phyloP scores from a whole-genome alignment of 2,888 invertebrate genomes.

The Chaetogeoica ovagalla region DNA sequence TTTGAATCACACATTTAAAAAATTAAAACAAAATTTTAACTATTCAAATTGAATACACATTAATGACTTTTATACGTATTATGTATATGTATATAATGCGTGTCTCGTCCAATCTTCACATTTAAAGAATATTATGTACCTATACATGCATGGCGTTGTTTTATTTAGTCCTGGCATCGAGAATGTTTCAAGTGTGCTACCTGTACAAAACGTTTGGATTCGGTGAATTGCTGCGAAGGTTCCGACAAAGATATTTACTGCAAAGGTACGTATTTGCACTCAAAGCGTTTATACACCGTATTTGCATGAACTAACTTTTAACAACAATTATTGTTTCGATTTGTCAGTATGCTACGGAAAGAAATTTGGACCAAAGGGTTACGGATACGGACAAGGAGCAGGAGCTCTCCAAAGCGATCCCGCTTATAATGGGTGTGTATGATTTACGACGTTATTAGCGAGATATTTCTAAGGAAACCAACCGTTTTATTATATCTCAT shows the following conservation, averaged over 20 bases:
- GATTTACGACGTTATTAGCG: neutral
- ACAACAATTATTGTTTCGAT: conserved; percentile 44
- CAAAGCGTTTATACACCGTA: neutral
- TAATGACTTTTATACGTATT: no score
- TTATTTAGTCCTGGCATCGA: conserved; percentile 80
- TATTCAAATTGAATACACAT: no score
- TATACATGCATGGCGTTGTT: conserved; percentile 54
- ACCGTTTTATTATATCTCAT: no score
- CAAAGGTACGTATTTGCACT: conserved; percentile 73
- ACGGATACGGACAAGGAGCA: conserved; percentile 96
- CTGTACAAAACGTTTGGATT: conserved; percentile 85
- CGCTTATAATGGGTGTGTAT: conserved; percentile 78
- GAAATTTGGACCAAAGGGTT: conserved; percentile 96
- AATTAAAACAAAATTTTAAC: no score
- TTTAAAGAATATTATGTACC: neutral
- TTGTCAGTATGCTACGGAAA: conserved; percentile 89
- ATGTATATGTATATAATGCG: no score
- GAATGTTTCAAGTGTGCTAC: conserved; percentile 91
- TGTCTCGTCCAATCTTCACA: neutral
- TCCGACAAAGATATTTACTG: conserved; percentile 96
- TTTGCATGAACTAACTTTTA: conserved; percentile 53
- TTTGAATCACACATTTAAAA: no score
- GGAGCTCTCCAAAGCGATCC: conserved; percentile 88
- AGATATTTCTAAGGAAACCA: neutral
- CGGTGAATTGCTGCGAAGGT: conserved; percentile 88